Base-by-base conservation (phyloP, 2,888 invertebrate genomes). In the Camptogramma bilineatum region DNA sequence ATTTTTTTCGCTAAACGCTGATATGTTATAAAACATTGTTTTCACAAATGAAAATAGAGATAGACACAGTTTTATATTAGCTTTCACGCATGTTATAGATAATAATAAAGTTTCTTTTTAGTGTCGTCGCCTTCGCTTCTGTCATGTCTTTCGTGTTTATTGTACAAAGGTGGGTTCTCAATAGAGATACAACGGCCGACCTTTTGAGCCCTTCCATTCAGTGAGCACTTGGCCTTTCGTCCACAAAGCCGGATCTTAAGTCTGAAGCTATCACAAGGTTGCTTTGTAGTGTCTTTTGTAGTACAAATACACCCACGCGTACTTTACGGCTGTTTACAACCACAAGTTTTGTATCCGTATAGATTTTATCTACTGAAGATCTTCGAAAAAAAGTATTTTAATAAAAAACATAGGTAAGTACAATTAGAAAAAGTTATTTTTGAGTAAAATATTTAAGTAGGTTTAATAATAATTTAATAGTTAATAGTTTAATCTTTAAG, bases 221-320 rank as follows among this genome's bases (percentile, higher is more conserved):
- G 70, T 78, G 82, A 85, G 79, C 86, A 84, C 82, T 81, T 83
- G 86, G 81, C 88, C 87, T 88, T 88, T 88, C 76, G 75, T 75
- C 72, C 72, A 88, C 87, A 88, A 88, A 74, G 73, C 64, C 69
- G 74, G 77, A 78, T 82, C 83, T 83, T 73, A 76, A 77, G 79
- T 72, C 77, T 76, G 72, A 66, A 65, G 69, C 73, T 77, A 77
- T 77, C 81, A 73, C 76, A 78, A 75, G 73, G 74, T 73, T 73
- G 73, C 76, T 78, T 79, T 79, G 78, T 78, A 78, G 73, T 63
- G n/a, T 62, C 56, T 69, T 63, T 61, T 66, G 62, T 64, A 54
- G 62, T 55, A 48, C 10, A 28, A 60, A 62, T 34, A 42, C 42
- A 42, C 42, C 4, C 42, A 44, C 17, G 17, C 17, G 55, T 55